These are phyloP conservation scores for Neostethus bicornis DNA, from an alignment of 2,797 vertebrate genomes.

Conservation along the genomic window DNA sequence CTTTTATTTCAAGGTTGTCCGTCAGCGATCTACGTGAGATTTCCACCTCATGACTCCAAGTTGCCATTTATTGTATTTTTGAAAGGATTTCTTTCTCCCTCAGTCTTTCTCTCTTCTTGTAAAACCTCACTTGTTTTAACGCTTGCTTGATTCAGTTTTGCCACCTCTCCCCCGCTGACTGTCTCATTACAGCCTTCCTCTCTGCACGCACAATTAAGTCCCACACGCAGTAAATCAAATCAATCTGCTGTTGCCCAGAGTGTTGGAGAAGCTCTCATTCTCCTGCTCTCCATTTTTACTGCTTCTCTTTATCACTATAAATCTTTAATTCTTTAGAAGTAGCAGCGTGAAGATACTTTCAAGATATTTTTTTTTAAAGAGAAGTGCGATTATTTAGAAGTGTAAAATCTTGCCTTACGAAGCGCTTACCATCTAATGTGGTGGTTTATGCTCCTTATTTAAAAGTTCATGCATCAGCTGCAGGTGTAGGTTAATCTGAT, in stretches of 20 bases:
- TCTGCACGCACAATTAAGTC: conserved; percentile 68
- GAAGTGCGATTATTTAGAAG: conserved; percentile 9
- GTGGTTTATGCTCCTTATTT: conserved; percentile 39
- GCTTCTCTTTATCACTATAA: conserved; percentile 47
- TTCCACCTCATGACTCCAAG: conserved; percentile 19
- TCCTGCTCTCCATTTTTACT: conserved; percentile 55
- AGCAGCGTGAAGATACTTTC: not conserved
- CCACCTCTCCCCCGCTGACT: conserved; percentile 35
- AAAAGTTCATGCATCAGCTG: conserved; percentile 25
- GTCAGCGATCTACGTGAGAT: conserved; percentile 18
- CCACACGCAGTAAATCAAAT: conserved; percentile 62
- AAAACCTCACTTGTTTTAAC: conserved; percentile 47
- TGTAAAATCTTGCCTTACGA: conserved; percentile 10
- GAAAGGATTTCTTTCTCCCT: conserved; percentile 31
- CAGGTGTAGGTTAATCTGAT: conserved; percentile 19
- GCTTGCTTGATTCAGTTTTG: conserved; percentile 36
- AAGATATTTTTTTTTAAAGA: not conserved
- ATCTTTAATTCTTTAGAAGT: conserved; percentile 25
- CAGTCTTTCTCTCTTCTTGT: not conserved
- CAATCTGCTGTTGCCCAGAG: conserved; percentile 38
- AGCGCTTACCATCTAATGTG: conserved; percentile 10
- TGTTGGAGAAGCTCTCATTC: conserved; percentile 37
- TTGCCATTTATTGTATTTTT: conserved; percentile 45
- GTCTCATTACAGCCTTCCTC: conserved; percentile 49
- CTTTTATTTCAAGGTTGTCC: conserved; percentile 35